These are phyloP conservation scores for Spongia lamella DNA, from an alignment of 37 sponge, comb jelly and placozoan genomes.

Conservation along the genomic window DNA sequence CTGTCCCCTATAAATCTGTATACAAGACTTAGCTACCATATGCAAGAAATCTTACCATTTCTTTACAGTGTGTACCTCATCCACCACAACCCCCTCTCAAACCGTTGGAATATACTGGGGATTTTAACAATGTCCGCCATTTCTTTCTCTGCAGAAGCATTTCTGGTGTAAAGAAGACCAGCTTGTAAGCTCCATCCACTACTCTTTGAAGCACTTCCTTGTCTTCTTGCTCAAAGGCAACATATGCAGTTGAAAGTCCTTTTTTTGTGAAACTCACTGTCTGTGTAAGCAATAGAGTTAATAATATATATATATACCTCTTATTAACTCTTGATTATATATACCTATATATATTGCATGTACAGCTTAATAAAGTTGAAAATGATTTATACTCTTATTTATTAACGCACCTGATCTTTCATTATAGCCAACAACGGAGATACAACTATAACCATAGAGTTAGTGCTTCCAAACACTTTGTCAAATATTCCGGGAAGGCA, in stretches of 20 bases:
- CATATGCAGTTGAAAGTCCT: constrained; percentile 16
- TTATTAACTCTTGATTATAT: too few species aligned
- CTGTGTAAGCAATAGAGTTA: too few species aligned
- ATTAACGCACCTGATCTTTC: constrained; percentile 42
- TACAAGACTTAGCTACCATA: too few species aligned
- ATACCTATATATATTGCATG: too few species aligned
- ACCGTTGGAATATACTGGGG: neutral
- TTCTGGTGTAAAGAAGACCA: constrained; percentile 39
- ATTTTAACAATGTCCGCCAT: constrained; percentile 17
- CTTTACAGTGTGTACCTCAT: constrained; percentile 60
- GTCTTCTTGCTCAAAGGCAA: neutral
- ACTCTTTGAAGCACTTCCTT: neutral
- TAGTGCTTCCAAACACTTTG: too few species aligned
- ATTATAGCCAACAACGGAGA: constrained; percentile 37
- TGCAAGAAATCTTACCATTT: constrained; percentile 10
- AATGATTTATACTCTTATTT: too few species aligned
- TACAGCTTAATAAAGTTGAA: too few species aligned
- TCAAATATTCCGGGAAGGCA: too few species aligned
- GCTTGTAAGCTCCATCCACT: constrained; percentile 16
- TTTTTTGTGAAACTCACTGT: neutral
- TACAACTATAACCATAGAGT: constrained; percentile 39
- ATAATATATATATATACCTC: too few species aligned
- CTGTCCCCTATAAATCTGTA: constrained; percentile 14
- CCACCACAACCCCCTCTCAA: constrained; percentile 37
- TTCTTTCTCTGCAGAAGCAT: neutral